Base-by-base conservation (phyloP, 2,888 invertebrate genomes). In the Odontothrips loti region DNA sequence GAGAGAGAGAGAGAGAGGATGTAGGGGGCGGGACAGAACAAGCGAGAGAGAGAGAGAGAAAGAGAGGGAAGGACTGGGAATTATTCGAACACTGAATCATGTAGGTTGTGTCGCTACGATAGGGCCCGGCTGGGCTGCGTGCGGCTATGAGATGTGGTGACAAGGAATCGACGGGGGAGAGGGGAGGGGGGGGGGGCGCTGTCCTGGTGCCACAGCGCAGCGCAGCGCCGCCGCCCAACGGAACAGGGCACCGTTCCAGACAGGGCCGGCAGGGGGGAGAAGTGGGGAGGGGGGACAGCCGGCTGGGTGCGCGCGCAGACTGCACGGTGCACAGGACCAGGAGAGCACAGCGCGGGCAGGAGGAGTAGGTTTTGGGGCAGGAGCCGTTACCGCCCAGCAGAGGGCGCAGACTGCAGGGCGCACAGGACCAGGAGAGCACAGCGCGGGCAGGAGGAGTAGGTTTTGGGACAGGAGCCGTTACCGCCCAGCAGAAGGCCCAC, bases 181-280 rank as follows among this genome's bases (percentile, higher is more conserved):
- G 20, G 58, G 15, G 4, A 15, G 58, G 58, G 58, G 58, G 20
- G 58, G 15, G 4, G 20, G 20, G 58, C 15, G 12, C 58, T 20
- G 6, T 58, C 17, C 58, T 51, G 51, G 15, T 20, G 51, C 6
- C 58, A 58, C 20, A 58, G 58, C 58, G 58, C 15, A 58, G 58
- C 51, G 6, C 51, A 10, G 6, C 58, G 58, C 58, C 58, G 20
- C 58, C 58, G 58, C 20, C 58, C 58, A 58, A 58, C 58, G 58
- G 58, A 58, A 58, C 58, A 58, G 58, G 58, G 58, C 58, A 58
- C 58, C 58, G 58, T 58, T 58, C 58, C 58, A 58, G 58, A 58
- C 58, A 58, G 58, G 58, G 58, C 20, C 58, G 15, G 17, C 20
- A 15, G 6, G 58, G 12, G 51, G 51, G n/a, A n/a, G n/a, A n/a